Percentiles rank a stretch among this genome's conserved stretches.
phyloP scores from a whole-genome alignment of 2,888 invertebrate genomes.

The Zeuzera pyrina region DNA sequence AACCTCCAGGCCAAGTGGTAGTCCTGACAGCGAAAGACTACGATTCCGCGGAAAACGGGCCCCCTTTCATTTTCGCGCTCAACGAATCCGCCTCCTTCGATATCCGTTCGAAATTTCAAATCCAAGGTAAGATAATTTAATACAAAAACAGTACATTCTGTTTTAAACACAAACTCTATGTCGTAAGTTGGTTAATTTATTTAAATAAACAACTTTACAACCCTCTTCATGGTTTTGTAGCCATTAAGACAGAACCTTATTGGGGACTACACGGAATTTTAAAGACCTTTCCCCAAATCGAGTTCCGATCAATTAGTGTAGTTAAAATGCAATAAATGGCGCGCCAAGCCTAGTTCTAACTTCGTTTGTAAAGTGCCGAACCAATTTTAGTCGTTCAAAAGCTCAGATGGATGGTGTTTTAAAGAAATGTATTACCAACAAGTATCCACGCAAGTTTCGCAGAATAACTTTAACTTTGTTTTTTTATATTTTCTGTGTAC shows the following conservation, averaged over 20 bases:
- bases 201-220: too few relatives aligned
- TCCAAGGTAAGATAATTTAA: conserved; percentile 66
- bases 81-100: conserved; percentile 78
- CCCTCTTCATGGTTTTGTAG: too few relatives aligned
- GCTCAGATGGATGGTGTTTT: too few relatives aligned
- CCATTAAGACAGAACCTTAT: conserved; percentile 10
- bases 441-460: too few relatives aligned
- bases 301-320: conserved; percentile 56
- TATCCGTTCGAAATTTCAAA: conserved; percentile 80
- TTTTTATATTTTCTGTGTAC: too few relatives aligned
- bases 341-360: conserved; percentile 41
- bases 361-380: conserved; percentile 54
- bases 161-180: too few relatives aligned
- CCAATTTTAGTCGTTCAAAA: conserved; percentile 43
- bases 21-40: conserved; percentile 84
- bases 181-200: too few relatives aligned
- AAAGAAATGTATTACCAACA: too few relatives aligned
- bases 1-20: conserved; percentile 78
- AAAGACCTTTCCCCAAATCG: conserved; percentile 34
- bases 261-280: conserved; percentile 26
- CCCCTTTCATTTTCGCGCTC: conserved; percentile 85
- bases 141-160: too few relatives aligned
- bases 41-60: conserved; percentile 87
- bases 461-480: too few relatives aligned
- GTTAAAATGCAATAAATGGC: conserved; percentile 63